Evolutionary conservation across 1,140 invertebrate species (phyloP).

Genomic region (Papilio polyxenes): DNA sequence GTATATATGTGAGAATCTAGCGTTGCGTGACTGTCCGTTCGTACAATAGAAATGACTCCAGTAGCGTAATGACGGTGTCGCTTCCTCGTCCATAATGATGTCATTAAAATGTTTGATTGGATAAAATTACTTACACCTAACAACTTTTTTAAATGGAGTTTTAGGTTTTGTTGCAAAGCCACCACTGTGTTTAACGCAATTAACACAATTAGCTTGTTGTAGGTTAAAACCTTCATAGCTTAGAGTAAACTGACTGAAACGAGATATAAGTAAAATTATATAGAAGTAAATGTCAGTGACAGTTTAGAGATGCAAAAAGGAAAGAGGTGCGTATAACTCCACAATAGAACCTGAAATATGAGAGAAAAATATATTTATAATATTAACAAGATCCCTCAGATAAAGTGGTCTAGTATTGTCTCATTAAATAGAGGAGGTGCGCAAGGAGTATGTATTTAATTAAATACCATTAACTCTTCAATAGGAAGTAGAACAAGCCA

Average conservation of each 20-base stretch:
- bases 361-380: no score
- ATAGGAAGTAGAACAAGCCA: conserved; percentile 23
- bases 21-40: conserved; percentile 44
- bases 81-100: conserved; percentile 48
- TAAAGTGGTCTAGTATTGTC: background rate
- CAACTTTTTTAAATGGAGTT: background rate
- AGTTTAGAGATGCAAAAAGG: no score
- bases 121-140: background rate
- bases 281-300: no score
- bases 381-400: no score
- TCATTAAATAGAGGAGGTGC: conserved; percentile 15
- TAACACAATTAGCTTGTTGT: background rate
- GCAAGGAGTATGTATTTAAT: conserved; percentile 19
- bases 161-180: background rate
- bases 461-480: conserved; percentile 19
- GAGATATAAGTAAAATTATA: no score
- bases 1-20: background rate
- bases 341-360: no score
- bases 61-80: conserved; percentile 44
- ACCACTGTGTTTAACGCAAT: background rate
- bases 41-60: conserved; percentile 42
- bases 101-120: conserved; percentile 43
- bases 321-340: no score
- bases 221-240: no score
- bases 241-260: no score